phyloP scores from a whole-genome alignment of 2,888 invertebrate species.

The Phania funesta region DNA sequence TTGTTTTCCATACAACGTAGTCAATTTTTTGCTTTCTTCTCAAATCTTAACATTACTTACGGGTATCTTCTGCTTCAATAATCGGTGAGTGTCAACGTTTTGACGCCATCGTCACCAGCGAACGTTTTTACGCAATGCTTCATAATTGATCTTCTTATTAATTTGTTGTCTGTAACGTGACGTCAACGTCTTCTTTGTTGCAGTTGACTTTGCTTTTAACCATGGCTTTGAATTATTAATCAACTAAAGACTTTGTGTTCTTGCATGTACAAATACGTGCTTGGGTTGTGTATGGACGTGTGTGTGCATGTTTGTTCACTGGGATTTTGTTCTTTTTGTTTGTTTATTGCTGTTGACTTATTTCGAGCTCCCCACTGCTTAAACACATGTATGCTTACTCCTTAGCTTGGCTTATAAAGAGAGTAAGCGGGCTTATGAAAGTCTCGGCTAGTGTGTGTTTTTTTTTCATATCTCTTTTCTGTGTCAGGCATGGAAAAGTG shows the following conservation, averaged over 20 bases:
- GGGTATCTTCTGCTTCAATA: slow-evolving; percentile 34
- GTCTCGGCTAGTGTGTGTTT: neutral
- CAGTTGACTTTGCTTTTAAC: slow-evolving; percentile 69
- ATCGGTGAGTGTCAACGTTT: slow-evolving; percentile 35
- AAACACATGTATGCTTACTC: neutral
- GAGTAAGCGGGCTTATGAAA: neutral
- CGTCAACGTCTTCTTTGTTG: slow-evolving; percentile 56
- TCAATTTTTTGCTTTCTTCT: slow-evolving; percentile 11
- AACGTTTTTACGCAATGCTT: slow-evolving; percentile 36
- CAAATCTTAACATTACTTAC: neutral
- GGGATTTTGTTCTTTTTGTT: slow-evolving; percentile 10
- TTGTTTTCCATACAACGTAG: slow-evolving; percentile 52
- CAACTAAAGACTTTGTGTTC: slow-evolving; percentile 24
- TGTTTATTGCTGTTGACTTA: slow-evolving; percentile 12
- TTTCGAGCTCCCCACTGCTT: neutral
- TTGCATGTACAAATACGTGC: slow-evolving; percentile 32
- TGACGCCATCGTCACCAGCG: neutral
- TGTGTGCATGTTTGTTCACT: neutral
- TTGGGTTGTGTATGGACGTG: neutral
- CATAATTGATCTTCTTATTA: slow-evolving; percentile 48
- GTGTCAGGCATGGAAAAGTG: neutral
- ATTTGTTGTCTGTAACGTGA: neutral
- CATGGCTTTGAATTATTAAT: slow-evolving; percentile 55
- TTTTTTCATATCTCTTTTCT: too few species aligned
- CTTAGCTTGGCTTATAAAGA: neutral